phyloP scores from a whole-genome alignment of 2,113 vertebrate genomes.

The Chelonoidis abingdonii region DNA sequence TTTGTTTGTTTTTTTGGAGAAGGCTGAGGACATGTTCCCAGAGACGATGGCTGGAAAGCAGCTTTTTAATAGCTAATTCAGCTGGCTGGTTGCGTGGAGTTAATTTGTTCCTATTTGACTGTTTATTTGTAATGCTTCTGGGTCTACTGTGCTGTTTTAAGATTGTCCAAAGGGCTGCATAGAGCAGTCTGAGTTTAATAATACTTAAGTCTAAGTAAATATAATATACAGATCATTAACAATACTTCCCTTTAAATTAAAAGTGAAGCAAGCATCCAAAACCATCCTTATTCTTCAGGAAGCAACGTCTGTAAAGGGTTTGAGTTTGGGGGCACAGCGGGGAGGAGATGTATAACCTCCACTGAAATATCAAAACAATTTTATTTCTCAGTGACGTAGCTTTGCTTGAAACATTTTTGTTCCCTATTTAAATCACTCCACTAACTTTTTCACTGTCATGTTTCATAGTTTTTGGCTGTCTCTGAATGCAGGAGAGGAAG shows the following conservation, averaged over 20 bases:
- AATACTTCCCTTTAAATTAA: background rate
- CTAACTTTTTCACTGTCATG: conserved; percentile 49
- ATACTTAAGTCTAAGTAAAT: background rate
- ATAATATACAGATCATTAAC: background rate
- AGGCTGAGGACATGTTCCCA: background rate
- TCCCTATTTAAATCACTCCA: conserved; percentile 67
- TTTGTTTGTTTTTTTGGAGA: background rate
- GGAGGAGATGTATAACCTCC: conserved; percentile 64
- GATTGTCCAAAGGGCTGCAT: background rate
- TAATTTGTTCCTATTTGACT: background rate
- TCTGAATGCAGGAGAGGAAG: background rate
- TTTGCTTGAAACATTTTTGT: conserved; percentile 74
- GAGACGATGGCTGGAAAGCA: background rate
- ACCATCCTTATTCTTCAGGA: conserved; percentile 53
- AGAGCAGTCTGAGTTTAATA: background rate
- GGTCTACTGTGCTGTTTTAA: background rate
- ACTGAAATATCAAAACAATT: conserved; percentile 69
- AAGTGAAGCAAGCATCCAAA: conserved; percentile 66
- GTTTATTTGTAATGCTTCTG: background rate
- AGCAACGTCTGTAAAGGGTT: conserved; percentile 74
- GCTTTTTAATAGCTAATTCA: background rate
- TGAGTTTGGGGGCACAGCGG: conserved; percentile 49
- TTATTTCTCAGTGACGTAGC: conserved; percentile 71
- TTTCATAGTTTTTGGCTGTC: conserved; percentile 60
- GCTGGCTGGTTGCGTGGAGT: background rate